A percentile compares a stretch with the other conserved stretches of the same genome.
phyloP scores from a whole-genome alignment of 2,888 invertebrate species.

The Tetramorium bicarinatum region DNA sequence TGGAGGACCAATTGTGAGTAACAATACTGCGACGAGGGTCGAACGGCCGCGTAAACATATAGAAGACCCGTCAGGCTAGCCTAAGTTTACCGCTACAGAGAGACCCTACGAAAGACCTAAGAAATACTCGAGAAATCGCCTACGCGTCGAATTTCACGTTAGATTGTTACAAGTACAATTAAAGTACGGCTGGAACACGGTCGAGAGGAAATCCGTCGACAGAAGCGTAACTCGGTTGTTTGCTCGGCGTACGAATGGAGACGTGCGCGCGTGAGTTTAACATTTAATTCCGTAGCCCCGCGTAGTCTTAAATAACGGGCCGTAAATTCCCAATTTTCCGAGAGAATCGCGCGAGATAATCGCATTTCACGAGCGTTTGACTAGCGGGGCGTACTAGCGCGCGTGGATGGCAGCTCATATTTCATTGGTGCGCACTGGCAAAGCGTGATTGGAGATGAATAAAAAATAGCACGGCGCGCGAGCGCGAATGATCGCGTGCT shows the following conservation, averaged over 20 bases:
- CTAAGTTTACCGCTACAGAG: neutral
- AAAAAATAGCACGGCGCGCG: conserved; percentile 43
- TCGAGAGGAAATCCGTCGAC: neutral
- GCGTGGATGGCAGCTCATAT: conserved; percentile 31
- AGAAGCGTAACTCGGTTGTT: neutral
- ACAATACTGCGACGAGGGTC: conserved; percentile 1
- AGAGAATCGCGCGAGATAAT: conserved; percentile 37
- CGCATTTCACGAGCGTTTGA: conserved; percentile 47
- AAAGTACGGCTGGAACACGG: neutral
- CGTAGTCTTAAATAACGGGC: conserved; percentile 35
- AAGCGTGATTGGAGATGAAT: conserved; percentile 52
- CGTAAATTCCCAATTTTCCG: conserved; percentile 34
- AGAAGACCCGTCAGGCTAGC: neutral
- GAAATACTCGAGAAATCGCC: neutral
- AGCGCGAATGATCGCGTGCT: conserved; percentile 38
- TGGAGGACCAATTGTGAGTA: conserved; percentile 25
- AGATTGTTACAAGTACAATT: neutral
- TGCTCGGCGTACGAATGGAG: neutral
- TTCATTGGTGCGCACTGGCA: conserved; percentile 27
- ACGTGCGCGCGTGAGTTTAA: neutral
- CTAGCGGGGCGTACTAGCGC: neutral
- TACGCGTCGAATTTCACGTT: neutral
- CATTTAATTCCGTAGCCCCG: neutral
- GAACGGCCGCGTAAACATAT: neutral
- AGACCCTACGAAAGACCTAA: no score